Evolutionary conservation across 2,113 vertebrate genomes (phyloP).

Genomic region (Myrmophylax atrothorax): DNA sequence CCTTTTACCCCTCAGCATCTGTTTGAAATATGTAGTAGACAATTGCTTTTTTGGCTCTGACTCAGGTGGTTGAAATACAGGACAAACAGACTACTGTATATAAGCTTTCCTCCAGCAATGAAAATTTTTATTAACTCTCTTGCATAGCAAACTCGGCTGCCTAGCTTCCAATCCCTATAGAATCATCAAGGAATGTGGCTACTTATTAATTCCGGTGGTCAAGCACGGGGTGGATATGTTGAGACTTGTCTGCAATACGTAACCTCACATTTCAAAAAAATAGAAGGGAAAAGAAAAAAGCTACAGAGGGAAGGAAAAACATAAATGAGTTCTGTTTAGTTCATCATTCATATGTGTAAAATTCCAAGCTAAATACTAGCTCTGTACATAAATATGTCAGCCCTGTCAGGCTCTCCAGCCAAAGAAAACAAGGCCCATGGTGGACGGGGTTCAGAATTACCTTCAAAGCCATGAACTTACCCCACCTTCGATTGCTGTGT

Average conservation of each 20-base stretch:
- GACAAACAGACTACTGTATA: conserved; percentile 84
- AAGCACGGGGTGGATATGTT: conserved; percentile 45
- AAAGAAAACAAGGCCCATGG: conserved; percentile 65
- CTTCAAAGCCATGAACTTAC: conserved; percentile 41
- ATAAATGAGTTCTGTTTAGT: conserved; percentile 68
- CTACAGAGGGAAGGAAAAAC: conserved; percentile 38
- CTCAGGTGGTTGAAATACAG: conserved; percentile 86
- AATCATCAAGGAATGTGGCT: conserved; percentile 67
- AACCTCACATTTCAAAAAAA: conserved; percentile 59
- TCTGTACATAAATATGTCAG: conserved; percentile 76
- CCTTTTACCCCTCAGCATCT: conserved; percentile 85
- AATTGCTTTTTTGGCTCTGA: conserved; percentile 81
- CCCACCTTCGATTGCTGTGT: conserved; percentile 25
- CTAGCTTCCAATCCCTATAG: conserved; percentile 53
- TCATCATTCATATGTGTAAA: conserved; percentile 76
- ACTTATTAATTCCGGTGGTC: conserved; percentile 74
- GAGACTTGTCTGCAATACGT: conserved; percentile 56
- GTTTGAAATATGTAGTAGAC: conserved; percentile 89
- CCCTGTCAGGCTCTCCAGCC: conserved; percentile 59
- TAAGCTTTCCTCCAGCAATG: conserved; percentile 79
- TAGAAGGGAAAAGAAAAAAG: conserved; percentile 3
- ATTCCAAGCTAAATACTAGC: conserved; percentile 76
- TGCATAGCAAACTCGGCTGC: conserved; percentile 64
- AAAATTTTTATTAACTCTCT: conserved; percentile 76
- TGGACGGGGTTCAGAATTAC: conserved; percentile 45